Evolutionary conservation across 2,888 invertebrate species (phyloP).

Genomic region (Luperina nickerlii): DNA sequence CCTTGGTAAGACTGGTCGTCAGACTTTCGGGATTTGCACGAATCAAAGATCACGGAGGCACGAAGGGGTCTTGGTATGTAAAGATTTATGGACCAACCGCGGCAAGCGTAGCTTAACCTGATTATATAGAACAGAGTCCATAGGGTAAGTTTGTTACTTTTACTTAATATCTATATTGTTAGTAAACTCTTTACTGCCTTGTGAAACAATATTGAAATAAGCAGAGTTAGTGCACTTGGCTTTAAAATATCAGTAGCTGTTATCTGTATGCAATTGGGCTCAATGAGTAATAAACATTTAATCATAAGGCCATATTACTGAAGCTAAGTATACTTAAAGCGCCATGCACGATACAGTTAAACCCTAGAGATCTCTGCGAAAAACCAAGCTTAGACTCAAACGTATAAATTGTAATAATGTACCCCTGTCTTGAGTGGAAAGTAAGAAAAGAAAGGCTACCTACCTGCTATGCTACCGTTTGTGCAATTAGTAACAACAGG

Average conservation of each 20-base stretch:
- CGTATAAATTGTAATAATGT: too few relatives aligned
- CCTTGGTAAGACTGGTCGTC: too few relatives aligned
- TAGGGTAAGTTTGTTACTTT: too few relatives aligned
- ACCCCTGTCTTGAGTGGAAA: not conserved
- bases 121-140: too few relatives aligned
- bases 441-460: not conserved
- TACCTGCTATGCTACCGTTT: too few relatives aligned
- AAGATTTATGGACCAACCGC: too few relatives aligned
- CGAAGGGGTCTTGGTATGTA: too few relatives aligned
- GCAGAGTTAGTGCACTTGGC: not conserved
- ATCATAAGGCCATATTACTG: too few relatives aligned
- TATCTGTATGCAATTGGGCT: not conserved
- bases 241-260: not conserved
- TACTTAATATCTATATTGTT: not conserved
- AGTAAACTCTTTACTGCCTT: not conserved
- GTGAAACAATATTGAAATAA: not conserved
- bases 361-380: not conserved
- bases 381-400: not conserved
- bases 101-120: too few relatives aligned
- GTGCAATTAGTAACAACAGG: too few relatives aligned
- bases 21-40: too few relatives aligned
- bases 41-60: too few relatives aligned
- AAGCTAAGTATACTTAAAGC: not conserved
- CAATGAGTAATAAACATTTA: slow-evolving; percentile 11
- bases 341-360: not conserved